These are phyloP conservation scores for Echinops telfairi DNA, from an alignment of 2,113 vertebrate genomes.

Conservation along the genomic window DNA sequence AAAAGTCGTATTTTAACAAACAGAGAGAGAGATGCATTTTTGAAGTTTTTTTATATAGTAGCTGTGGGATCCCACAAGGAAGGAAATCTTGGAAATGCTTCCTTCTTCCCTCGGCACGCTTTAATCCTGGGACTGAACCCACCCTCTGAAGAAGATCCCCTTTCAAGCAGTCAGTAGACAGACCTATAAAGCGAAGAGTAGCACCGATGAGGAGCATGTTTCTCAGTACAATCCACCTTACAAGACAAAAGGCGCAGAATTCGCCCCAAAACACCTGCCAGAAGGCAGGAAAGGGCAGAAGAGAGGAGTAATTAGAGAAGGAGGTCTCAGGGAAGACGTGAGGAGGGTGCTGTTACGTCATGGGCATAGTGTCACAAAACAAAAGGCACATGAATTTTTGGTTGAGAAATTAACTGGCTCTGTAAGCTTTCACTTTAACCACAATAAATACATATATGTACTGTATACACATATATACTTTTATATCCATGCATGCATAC, in stretches of 20 bases:
- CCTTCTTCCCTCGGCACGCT: not conserved
- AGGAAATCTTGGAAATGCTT: not conserved
- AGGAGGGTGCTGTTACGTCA: too few relatives aligned
- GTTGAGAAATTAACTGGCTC: not conserved
- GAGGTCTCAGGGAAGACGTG: too few relatives aligned
- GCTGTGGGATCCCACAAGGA: not conserved
- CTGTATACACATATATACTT: too few relatives aligned
- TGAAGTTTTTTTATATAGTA: not conserved
- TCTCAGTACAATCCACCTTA: too few relatives aligned
- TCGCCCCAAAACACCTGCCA: not conserved
- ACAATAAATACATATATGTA: not conserved
- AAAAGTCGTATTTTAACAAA: not conserved
- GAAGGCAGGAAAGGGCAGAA: too few relatives aligned
- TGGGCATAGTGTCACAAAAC: too few relatives aligned
- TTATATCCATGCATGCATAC: too few relatives aligned
- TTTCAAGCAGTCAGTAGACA: not conserved
- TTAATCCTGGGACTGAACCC: too few relatives aligned
- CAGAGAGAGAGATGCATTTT: not conserved
- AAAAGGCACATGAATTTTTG: not conserved
- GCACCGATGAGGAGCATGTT: too few relatives aligned
- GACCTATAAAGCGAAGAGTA: not conserved
- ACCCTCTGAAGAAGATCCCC: too few relatives aligned
- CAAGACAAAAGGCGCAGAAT: too few relatives aligned
- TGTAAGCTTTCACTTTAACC: not conserved
- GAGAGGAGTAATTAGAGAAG: too few relatives aligned